These are phyloP conservation scores for Agrotis exclamationis DNA, from an alignment of 2,888 invertebrate genomes.

Conservation along the genomic window DNA sequence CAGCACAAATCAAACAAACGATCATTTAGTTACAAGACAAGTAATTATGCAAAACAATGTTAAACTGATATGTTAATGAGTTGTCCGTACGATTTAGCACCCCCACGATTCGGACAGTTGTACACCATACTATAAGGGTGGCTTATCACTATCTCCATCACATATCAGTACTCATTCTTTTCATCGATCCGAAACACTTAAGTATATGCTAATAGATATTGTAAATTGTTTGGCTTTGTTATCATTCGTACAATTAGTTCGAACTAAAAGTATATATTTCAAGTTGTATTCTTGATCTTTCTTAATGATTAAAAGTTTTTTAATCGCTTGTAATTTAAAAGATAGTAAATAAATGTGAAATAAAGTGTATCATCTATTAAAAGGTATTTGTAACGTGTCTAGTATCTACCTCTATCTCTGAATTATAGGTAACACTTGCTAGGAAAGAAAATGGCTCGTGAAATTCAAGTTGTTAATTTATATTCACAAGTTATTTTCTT, in stretches of 20 bases:
- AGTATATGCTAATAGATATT: constrained; percentile 71
- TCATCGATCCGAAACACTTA: constrained; percentile 80
- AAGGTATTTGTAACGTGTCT: neutral
- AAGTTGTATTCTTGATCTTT: constrained; percentile 11
- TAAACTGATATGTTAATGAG: constrained; percentile 87
- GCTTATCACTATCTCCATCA: constrained; percentile 78
- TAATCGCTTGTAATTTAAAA: constrained; percentile 28
- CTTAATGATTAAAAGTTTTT: constrained; percentile 19
- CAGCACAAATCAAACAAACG: constrained; percentile 47
- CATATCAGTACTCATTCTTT: constrained; percentile 77
- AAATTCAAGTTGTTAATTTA: no score
- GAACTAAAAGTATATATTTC: constrained; percentile 38
- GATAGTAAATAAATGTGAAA: neutral
- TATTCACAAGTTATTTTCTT: no score
- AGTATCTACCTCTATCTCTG: neutral
- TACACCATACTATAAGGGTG: constrained; percentile 77
- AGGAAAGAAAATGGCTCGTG: neutral
- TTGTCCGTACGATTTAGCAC: constrained; percentile 88
- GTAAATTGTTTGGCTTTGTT: constrained; percentile 67
- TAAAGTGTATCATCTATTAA: neutral
- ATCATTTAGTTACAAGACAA: constrained; percentile 58
- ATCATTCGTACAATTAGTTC: constrained; percentile 69
- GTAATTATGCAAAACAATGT: constrained; percentile 86
- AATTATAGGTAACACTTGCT: neutral
- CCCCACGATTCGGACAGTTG: constrained; percentile 82